Conservation (phyloP, 1,140 invertebrate species). For the Drosophila willistoni region DNA sequence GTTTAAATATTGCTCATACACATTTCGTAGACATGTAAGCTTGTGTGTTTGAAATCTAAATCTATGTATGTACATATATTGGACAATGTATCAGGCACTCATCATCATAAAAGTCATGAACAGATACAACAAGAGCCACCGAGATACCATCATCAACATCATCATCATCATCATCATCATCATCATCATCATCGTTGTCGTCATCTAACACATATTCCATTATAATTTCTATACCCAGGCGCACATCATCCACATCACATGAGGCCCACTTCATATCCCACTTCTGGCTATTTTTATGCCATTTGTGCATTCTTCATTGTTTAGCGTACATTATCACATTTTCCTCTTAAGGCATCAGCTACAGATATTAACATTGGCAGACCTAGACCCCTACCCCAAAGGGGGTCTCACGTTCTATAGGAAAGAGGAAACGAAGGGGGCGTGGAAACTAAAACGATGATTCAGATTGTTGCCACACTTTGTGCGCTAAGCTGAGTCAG, state of each 20-base stretch:
- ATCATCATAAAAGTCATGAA: slow-evolving; percentile 39
- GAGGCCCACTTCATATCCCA: slow-evolving; percentile 32
- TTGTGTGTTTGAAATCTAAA: slow-evolving; percentile 17
- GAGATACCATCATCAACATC: slow-evolving; percentile 44
- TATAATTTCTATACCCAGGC: slow-evolving; percentile 44
- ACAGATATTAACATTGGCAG: slow-evolving; percentile 62
- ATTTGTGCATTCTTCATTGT: slow-evolving; percentile 68
- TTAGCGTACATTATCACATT: slow-evolving; percentile 75
- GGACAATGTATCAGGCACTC: slow-evolving; percentile 28
- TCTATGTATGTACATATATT: slow-evolving; percentile 30
- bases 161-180: slow-evolving; percentile 39
- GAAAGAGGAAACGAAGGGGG: neutral
- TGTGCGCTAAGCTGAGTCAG: slow-evolving; percentile 52
- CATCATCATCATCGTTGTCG: slow-evolving; percentile 41
- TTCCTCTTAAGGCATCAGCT: slow-evolving; percentile 74
- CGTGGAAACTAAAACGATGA: slow-evolving; percentile 63
- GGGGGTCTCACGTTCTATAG: neutral
- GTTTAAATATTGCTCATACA: neutral
- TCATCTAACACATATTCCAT: slow-evolving; percentile 53
- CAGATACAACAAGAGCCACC: slow-evolving; percentile 7
- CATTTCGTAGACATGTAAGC: neutral
- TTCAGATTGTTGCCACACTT: slow-evolving; percentile 76
- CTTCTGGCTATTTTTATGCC: slow-evolving; percentile 71
- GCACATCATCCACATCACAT: slow-evolving; percentile 19
- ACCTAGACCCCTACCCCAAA: slow-evolving; percentile 19